A percentile compares a stretch with the other conserved stretches of the same genome.
These are phyloP conservation scores for Tychaedon coryphoeus DNA, from an alignment of 2,113 vertebrate genomes.

Conservation along the genomic window DNA sequence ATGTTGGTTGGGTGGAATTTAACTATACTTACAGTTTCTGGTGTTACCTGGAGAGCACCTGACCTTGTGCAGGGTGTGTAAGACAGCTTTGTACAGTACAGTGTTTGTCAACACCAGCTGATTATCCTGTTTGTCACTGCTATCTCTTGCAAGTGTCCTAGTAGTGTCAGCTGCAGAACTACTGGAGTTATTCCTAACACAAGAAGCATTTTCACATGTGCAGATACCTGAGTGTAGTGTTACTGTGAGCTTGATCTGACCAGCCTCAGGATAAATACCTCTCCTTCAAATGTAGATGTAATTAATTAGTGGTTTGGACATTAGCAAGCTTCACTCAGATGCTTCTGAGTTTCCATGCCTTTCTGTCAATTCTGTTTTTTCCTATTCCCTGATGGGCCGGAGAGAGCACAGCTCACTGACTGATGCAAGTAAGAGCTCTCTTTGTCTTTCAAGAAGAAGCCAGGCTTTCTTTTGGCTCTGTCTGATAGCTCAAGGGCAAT, in stretches of 20 bases:
- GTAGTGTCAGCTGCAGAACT: not conserved
- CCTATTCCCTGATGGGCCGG: not conserved
- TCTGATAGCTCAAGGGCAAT: slow-evolving; percentile 17
- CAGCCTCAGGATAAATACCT: not conserved
- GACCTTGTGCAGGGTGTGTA: not conserved
- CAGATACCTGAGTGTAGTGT: not conserved
- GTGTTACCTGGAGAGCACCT: not conserved
- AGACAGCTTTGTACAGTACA: not conserved
- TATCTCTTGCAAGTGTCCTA: not conserved
- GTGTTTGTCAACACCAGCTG: not conserved
- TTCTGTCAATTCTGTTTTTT: not conserved
- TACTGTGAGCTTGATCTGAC: not conserved
- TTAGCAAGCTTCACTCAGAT: not conserved
- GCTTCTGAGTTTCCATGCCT: not conserved
- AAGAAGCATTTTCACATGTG: not conserved
- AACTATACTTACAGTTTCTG: not conserved
- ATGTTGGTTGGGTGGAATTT: not conserved
- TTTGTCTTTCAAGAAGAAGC: slow-evolving; percentile 17
- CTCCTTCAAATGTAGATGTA: not conserved
- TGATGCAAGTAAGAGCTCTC: not conserved
- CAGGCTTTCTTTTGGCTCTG: not conserved
- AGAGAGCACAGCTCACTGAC: not conserved
- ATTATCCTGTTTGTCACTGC: not conserved
- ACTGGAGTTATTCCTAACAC: not conserved
- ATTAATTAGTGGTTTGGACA: not conserved